Base-by-base conservation (phyloP, 2,113 vertebrate species). In the Xyliphius kryptos region DNA sequence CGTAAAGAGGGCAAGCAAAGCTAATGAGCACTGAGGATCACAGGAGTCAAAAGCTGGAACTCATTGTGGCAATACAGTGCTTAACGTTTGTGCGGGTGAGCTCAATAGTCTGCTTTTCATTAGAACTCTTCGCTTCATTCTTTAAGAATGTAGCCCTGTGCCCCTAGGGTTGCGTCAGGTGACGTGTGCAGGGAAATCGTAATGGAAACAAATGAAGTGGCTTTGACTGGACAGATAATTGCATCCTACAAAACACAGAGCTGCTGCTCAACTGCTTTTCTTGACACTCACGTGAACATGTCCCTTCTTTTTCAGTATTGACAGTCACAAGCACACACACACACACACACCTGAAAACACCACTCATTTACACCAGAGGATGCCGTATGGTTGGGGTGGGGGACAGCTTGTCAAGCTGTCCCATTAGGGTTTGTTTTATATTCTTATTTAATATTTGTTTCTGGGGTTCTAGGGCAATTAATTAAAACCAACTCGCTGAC, bases 221-320 rank as follows among this genome's bases (percentile, higher is more conserved):
- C 56, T 67, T 70, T 74, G 73, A 77, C 75, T 57, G 32, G 62
- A 15, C 38, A 36, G 49, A 67, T 74, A 79, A 79, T 72, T 74
- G 53, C 71, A 69, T 79, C 73, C 67, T 71, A 69, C 48, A 51
- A 70, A 69, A 56, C 16, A 12, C 32, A 21, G 56, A 62, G 58
- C 17, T 66, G 66, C 56, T 53, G 56, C 19, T 47, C 14, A 38
- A 52, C 48, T 41, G 47, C 5, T n/a, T n/a, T n/a, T n/a, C n/a
- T n/a, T n/a, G n/a, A n/a, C n/a, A n/a, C n/a, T n/a, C n/a, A n/a
- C n/a, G n/a, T n/a, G n/a, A n/a, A n/a, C n/a, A n/a, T n/a, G n/a
- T n/a, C n/a, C n/a, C n/a, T n/a, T n/a, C n/a, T n/a, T n/a, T n/a
- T 11, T 22, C 15, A 58, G 9, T 26, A n/a, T n/a, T n/a, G n/a